phyloP scores from a whole-genome alignment of 2,797 vertebrate genomes.

The Pseudochirops corinnae region DNA sequence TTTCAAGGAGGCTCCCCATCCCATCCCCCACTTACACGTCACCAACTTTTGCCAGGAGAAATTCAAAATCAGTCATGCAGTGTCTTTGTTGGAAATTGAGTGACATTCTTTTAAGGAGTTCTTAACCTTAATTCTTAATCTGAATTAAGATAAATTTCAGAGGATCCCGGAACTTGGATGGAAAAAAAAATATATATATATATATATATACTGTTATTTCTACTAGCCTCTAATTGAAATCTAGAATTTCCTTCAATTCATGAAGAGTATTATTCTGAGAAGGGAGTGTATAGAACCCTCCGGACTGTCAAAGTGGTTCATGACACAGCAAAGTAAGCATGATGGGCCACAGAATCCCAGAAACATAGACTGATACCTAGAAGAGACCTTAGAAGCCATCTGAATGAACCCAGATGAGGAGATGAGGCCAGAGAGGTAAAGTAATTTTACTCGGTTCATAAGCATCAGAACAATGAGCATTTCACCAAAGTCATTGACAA shows the following conservation, averaged over 20 bases:
- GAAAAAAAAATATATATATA: neutral
- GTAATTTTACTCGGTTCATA: neutral
- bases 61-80: neutral
- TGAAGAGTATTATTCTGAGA: neutral
- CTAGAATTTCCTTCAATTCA: neutral
- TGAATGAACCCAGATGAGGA: neutral
- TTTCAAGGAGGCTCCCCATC: neutral
- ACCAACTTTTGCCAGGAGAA: neutral
- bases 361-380: neutral
- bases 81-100: neutral
- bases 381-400: neutral
- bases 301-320: neutral
- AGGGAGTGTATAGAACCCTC: neutral
- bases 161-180: neutral
- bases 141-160: neutral
- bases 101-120: neutral
- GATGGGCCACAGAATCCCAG: neutral
- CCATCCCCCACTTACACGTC: neutral
- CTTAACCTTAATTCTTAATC: neutral
- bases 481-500: neutral
- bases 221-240: neutral
- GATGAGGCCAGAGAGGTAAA: neutral
- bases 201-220: too few species aligned
- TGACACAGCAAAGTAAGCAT: neutral
- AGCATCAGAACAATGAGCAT: neutral